These are phyloP conservation scores for Alethe diademata DNA, from an alignment of 2,113 vertebrate species.

Conservation along the genomic window DNA sequence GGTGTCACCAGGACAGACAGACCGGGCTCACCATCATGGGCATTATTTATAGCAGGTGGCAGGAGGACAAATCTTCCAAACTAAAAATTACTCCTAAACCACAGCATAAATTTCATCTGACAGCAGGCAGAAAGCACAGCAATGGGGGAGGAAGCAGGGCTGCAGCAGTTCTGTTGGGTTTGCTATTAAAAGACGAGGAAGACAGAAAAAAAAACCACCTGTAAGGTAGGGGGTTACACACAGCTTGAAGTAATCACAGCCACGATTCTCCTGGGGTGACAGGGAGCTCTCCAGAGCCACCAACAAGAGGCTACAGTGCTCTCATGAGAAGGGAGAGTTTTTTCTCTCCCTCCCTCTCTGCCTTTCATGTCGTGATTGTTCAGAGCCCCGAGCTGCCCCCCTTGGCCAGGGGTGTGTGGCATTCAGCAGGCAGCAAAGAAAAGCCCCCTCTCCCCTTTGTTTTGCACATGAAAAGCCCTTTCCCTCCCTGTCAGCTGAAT, in stretches of 20 bases:
- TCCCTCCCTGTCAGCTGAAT: neutral
- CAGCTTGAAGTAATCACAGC: neutral
- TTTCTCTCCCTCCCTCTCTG: neutral
- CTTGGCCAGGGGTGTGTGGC: neutral
- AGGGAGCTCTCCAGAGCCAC: neutral
- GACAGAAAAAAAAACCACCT: neutral
- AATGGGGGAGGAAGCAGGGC: neutral
- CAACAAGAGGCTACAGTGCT: neutral
- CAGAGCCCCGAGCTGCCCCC: conserved; percentile 2
- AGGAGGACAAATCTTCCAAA: conserved; percentile 35
- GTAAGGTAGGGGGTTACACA: neutral
- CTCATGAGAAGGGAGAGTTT: conserved; percentile 13
- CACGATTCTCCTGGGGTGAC: neutral
- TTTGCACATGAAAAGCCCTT: conserved; percentile 1
- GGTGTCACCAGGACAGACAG: neutral
- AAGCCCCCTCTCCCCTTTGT: conserved; percentile 9
- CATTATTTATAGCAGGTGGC: conserved; percentile 17
- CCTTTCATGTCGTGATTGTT: conserved; percentile 18
- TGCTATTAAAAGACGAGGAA: conserved; percentile 20
- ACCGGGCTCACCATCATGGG: fast-evolving
- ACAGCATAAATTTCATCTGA: conserved; percentile 56
- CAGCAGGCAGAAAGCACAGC: neutral
- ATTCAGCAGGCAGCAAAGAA: neutral
- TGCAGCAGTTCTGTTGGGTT: neutral
- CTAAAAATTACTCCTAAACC: conserved; percentile 58